Evolutionary conservation across 2,113 vertebrate genomes (phyloP), one percentile per base, ranked within the genome.

Genomic region (Pseudorhombus dupliciocellatus): DNA sequence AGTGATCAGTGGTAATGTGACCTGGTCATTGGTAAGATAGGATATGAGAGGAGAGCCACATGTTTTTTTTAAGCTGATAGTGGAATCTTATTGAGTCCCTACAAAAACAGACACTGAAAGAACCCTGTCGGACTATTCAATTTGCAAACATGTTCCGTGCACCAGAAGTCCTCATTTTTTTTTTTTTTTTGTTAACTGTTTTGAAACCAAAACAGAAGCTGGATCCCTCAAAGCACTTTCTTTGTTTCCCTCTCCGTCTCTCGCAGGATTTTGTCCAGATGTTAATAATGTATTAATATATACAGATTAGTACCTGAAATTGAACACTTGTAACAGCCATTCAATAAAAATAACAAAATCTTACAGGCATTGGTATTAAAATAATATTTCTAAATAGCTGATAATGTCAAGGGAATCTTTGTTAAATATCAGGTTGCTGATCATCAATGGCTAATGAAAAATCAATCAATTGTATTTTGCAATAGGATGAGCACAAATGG

Each of bases 241-340:
- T 58, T 3, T 20, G 31, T 57, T 20, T 69, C 69, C 48, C 61
- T 67, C 30, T 71, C 25, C 66, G 42, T 6, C 56, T 55, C 40
- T 18, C 42, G 37, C 21, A 46, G 0, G 28, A 18, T n/a, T 20
- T 6, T 48, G 20, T 48, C 20, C 1, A 2, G 2, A 14, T 46
- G 15, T 46, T 46, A n/a, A n/a, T n/a, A n/a, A n/a, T n/a, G n/a
- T n/a, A 48, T 48, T 48, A 44, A n/a, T 8, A 42, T 15, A 1
- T 16, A 42, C 15, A 9, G 34, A 10, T 37, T 37, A 37, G 34
- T 37, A 42, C 40, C 15, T 42, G 14, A 42, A 42, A 42, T 15
- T 14, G 15, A 16, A 42, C 40, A 42, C 12, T 4, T 16, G 40
- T 42, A 42, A 16, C 40, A 42, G 40, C 14, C 18, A 14, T 44